These are phyloP conservation scores for Phyllostomus hastatus DNA, from an alignment of 2,113 vertebrate genomes.

Conservation along the genomic window DNA sequence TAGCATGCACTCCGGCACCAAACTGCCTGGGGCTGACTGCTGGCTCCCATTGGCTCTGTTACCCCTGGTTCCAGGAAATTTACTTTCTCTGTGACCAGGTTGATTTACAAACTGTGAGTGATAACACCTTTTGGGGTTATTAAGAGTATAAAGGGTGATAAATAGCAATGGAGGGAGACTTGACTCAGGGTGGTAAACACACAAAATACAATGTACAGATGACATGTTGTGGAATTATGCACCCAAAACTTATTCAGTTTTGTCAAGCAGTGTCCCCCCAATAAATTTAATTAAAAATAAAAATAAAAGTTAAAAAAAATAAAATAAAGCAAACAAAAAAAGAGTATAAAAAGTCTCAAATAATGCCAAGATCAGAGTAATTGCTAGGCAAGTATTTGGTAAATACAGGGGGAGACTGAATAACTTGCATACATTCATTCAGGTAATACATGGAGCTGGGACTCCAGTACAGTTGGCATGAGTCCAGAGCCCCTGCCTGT, in stretches of 20 bases:
- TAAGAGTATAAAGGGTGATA: background rate
- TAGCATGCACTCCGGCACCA: background rate
- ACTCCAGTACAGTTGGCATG: background rate
- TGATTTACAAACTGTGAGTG: background rate
- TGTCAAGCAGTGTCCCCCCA: too few relatives aligned
- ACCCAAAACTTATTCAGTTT: too few relatives aligned
- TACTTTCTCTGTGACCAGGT: background rate
- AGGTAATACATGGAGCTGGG: background rate
- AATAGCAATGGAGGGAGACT: too few relatives aligned
- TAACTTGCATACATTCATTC: background rate
- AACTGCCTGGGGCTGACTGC: background rate
- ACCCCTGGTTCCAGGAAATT: background rate
- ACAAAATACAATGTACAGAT: too few relatives aligned
- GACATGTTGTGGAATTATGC: too few relatives aligned
- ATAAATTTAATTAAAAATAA: too few relatives aligned
- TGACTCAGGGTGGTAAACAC: too few relatives aligned
- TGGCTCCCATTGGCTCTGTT: background rate
- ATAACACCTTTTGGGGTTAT: background rate
- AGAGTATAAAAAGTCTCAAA: background rate
- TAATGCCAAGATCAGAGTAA: background rate
- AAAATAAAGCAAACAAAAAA: background rate
- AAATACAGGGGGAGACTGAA: background rate
- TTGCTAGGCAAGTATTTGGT: background rate
- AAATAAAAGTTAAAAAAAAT: too few relatives aligned
- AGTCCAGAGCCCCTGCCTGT: background rate